Percentiles rank a stretch among this genome's conserved stretches.
Conservation (phyloP, 2,888 invertebrate genomes). For the Ptycholaimellus sp. region DNA sequence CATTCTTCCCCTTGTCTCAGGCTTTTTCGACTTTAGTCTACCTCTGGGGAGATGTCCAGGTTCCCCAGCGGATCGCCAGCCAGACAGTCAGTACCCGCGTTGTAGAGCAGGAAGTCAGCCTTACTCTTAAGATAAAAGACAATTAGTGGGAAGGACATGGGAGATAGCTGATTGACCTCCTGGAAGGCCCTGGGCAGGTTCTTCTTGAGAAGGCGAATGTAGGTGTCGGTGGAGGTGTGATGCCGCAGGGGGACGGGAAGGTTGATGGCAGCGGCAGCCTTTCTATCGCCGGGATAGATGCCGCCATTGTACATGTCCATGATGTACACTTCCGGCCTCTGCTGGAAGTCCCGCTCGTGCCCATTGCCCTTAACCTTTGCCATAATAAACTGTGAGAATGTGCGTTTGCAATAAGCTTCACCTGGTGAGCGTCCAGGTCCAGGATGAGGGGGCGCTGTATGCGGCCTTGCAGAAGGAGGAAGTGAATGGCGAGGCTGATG, state of each 20-base stretch:
- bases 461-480: conserved; percentile 36
- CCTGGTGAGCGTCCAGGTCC: conserved; percentile 74
- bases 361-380: conserved; percentile 47
- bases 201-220: conserved; percentile 6
- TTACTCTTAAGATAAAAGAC: too few species aligned
- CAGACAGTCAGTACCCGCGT: conserved; percentile 69
- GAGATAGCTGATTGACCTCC: conserved; percentile 13
- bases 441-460: conserved; percentile 44
- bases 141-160: too few species aligned
- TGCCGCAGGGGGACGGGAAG: neutral
- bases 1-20: neutral
- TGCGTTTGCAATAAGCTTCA: conserved; percentile 18
- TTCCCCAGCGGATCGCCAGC: conserved; percentile 51
- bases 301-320: conserved; percentile 58
- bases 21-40: conserved; percentile 20
- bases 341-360: conserved; percentile 52
- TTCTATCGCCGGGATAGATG: conserved; percentile 53
- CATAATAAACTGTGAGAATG: neutral
- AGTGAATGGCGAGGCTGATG: conserved; percentile 50
- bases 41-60: conserved; percentile 44
- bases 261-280: conserved; percentile 36
- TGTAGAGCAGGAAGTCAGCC: conserved; percentile 61
- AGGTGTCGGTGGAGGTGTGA: neutral
- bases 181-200: conserved; percentile 36
- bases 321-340: conserved; percentile 48